Percentiles rank a stretch among this genome's conserved stretches.
phyloP scores from a whole-genome alignment of 2,888 invertebrate species.

The Diarsia mendica region DNA sequence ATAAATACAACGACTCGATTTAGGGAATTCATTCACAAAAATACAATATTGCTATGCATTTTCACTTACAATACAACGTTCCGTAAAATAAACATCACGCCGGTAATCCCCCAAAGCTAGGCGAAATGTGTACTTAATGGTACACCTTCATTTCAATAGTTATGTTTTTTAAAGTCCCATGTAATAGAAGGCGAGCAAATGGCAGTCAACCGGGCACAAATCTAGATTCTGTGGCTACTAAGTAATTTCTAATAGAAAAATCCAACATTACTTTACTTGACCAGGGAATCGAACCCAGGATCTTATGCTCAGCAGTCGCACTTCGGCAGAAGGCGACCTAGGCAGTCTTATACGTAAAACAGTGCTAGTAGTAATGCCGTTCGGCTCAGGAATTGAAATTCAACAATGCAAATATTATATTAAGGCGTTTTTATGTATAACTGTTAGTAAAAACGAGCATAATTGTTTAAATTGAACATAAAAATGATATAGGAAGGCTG shows the following conservation, averaged over 20 bases:
- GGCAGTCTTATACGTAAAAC: background rate
- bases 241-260: background rate
- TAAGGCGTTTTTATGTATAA: background rate
- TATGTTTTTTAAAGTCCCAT: background rate
- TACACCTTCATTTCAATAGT: background rate
- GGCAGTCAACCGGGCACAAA: background rate
- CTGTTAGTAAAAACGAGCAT: background rate
- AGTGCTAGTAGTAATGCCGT: background rate
- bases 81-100: background rate
- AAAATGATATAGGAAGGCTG: conserved; percentile 10
- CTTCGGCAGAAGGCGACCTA: too few relatives aligned
- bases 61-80: background rate
- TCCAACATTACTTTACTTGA: background rate
- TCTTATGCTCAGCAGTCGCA: background rate
- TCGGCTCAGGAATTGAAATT: background rate
- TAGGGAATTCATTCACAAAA: background rate
- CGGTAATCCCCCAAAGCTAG: background rate
- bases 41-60: conserved; percentile 3
- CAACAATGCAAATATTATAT: background rate
- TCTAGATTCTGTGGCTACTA: background rate
- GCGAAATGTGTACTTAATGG: background rate
- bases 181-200: background rate
- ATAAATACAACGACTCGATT: background rate
- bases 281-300: background rate
- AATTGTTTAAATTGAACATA: conserved; percentile 22